A percentile compares a stretch with the other conserved stretches of the same genome.
These are phyloP conservation scores for Nesogale talazaci DNA, from an alignment of 2,113 vertebrate species.

Conservation along the genomic window DNA sequence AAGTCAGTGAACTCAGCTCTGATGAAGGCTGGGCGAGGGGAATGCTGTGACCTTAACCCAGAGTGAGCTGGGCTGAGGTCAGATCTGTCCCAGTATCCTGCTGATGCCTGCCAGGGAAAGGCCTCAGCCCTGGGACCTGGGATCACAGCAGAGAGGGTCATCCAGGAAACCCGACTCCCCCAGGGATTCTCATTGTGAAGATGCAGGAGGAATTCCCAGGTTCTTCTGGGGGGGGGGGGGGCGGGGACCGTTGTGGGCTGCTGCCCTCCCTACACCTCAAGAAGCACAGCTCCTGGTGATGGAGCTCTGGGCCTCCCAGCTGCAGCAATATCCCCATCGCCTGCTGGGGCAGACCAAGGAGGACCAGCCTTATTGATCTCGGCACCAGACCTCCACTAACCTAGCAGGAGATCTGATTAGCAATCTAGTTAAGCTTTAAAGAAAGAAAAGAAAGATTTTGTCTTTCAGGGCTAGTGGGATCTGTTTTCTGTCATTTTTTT, in stretches of 20 bases:
- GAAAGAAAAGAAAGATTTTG: constrained; percentile 4
- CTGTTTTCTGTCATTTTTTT: constrained; percentile 50
- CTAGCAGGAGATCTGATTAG: not conserved
- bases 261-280: not conserved
- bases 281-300: fast-evolving
- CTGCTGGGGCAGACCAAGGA: not conserved
- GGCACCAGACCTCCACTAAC: not conserved
- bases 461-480: not conserved
- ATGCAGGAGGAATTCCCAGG: too few species aligned
- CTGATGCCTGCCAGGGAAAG: too few species aligned
- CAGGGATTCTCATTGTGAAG: too few species aligned
- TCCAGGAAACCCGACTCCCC: not conserved
- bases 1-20: too few species aligned
- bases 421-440: not conserved
- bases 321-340: not conserved
- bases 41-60: not conserved
- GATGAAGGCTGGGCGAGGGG: too few species aligned
- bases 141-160: not conserved
- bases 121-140: too few species aligned
- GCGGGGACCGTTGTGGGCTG: fast-evolving
- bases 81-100: not conserved
- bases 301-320: not conserved
- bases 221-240: too few species aligned
- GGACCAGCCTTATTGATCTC: not conserved
- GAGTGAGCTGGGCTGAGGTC: not conserved